Percentiles rank a stretch among this genome's conserved stretches.
Evolutionary conservation across 2,113 vertebrate genomes (phyloP).

Genomic region (Peromyscus leucopus): DNA sequence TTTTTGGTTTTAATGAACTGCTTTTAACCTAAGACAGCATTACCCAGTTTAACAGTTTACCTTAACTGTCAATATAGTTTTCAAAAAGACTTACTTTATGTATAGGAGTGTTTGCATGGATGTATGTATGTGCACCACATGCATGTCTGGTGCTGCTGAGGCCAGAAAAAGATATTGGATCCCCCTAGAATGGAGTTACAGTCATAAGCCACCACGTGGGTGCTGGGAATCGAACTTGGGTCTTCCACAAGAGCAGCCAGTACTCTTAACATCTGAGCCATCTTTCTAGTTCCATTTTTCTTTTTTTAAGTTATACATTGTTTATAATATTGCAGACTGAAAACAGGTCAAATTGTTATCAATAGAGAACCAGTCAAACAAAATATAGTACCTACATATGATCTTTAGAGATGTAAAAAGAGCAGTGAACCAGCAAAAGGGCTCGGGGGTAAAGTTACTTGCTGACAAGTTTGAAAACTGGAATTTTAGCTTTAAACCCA

Average conservation of each 20-base stretch:
- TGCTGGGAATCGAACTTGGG: no score
- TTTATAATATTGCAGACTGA: conserved; percentile 27
- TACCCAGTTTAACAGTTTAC: neutral
- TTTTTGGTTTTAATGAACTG: neutral
- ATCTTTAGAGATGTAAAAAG: conserved; percentile 30
- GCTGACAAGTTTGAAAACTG: neutral
- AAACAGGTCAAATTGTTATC: conserved; percentile 28
- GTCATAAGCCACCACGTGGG: neutral
- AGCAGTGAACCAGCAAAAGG: neutral
- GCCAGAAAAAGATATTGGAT: neutral
- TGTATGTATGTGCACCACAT: neutral
- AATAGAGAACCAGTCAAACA: conserved; percentile 8
- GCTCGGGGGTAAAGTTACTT: neutral
- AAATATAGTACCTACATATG: neutral
- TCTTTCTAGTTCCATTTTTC: neutral
- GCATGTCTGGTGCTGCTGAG: neutral
- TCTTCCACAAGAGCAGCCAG: neutral
- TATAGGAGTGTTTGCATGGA: neutral
- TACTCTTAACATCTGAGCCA: neutral
- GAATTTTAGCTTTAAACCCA: neutral
- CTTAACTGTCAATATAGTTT: conserved; percentile 37
- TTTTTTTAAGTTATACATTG: neutral
- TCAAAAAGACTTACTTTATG: neutral
- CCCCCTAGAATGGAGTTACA: neutral
- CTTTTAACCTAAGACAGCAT: conserved; percentile 47